Percentiles rank a stretch among this genome's conserved stretches.
Conservation (phyloP, 2,113 vertebrate genomes). For the Catharus bicknelli region DNA sequence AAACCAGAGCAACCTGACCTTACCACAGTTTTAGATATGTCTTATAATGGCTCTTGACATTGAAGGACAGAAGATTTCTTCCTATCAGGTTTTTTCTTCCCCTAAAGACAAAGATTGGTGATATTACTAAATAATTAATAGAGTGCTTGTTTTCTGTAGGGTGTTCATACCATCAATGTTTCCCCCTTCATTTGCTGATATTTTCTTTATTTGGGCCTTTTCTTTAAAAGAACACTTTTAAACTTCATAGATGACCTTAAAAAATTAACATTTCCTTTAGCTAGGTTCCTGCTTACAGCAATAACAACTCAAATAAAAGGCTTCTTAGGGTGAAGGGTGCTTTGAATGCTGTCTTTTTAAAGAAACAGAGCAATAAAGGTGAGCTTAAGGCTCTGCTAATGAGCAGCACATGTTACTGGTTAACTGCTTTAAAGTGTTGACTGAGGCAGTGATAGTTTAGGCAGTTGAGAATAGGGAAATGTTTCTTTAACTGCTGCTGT, state of each 20-base stretch:
- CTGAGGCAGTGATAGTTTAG: not conserved
- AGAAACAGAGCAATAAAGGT: slow-evolving; percentile 25
- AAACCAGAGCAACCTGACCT: not conserved
- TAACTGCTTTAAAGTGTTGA: slow-evolving; percentile 11
- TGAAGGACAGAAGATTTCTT: not conserved
- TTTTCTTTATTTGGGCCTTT: not conserved
- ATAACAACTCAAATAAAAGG: slow-evolving; percentile 49
- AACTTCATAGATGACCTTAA: slow-evolving; percentile 19
- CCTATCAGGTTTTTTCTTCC: not conserved
- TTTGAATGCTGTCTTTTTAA: slow-evolving; percentile 37
- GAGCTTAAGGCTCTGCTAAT: slow-evolving; percentile 43
- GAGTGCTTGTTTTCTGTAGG: not conserved
- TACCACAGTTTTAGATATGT: not conserved
- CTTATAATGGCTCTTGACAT: not conserved
- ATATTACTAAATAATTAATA: not conserved
- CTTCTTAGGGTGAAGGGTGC: not conserved
- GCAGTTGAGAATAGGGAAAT: not conserved
- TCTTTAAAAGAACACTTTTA: slow-evolving; percentile 7
- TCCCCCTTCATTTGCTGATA: not conserved
- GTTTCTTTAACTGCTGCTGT: not conserved
- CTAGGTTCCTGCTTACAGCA: slow-evolving; percentile 27
- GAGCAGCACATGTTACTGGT: slow-evolving; percentile 48
- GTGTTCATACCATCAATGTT: not conserved
- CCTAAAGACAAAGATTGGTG: not conserved
- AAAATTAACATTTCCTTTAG: slow-evolving; percentile 34